Evolutionary conservation across 2,797 vertebrate species (phyloP).

Genomic region (Sciurus carolinensis): DNA sequence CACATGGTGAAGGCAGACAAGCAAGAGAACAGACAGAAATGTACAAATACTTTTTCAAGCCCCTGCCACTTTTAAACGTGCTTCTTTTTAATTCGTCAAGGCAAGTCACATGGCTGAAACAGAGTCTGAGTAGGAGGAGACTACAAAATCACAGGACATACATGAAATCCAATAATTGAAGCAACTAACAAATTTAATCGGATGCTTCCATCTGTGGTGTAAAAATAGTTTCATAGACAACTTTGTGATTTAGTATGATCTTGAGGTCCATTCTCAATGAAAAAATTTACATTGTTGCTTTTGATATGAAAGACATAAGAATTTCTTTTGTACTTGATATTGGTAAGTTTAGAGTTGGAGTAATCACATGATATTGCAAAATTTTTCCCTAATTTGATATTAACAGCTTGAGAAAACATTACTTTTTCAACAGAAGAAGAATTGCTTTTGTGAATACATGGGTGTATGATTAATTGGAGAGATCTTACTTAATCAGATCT

Average conservation of each 20-base stretch:
- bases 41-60: background rate
- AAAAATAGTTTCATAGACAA: conserved; percentile 9
- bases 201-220: background rate
- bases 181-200: conserved; percentile 37
- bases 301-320: conserved; percentile 32
- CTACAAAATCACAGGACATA: background rate
- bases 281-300: conserved; percentile 40
- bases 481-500: conserved; percentile 73
- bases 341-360: conserved; percentile 4
- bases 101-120: background rate
- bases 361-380: conserved; percentile 35
- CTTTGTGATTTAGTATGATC: conserved; percentile 31
- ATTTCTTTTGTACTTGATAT: conserved; percentile 56
- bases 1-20: background rate
- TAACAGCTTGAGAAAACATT: conserved; percentile 61
- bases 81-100: background rate
- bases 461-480: conserved; percentile 66
- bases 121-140: background rate
- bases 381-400: conserved; percentile 55
- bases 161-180: background rate
- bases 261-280: background rate
- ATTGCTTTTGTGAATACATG: conserved; percentile 62
- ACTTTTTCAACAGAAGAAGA: conserved; percentile 67
- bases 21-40: background rate
- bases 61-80: background rate